Conservation (phyloP, 2,797 vertebrate genomes). For the Periparus ater region DNA sequence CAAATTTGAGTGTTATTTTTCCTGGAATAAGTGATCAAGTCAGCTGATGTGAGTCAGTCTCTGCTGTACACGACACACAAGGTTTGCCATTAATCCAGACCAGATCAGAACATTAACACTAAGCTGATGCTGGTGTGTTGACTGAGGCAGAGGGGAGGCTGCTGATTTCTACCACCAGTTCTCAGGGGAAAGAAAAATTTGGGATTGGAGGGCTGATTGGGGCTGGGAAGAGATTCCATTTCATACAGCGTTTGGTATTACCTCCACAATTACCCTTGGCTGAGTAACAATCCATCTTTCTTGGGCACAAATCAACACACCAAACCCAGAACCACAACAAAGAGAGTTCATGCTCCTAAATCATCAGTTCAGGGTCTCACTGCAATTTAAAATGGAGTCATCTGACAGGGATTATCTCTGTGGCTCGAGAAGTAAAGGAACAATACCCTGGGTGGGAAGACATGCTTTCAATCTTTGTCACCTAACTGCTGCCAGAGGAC, state of each 20-base stretch:
- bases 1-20: not conserved
- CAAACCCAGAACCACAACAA: not conserved
- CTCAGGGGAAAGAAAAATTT: not conserved
- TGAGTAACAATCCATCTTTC: not conserved
- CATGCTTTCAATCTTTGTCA: not conserved
- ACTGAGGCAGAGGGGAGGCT: not conserved
- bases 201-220: not conserved
- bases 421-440: not conserved
- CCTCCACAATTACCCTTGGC: not conserved
- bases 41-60: slow-evolving; percentile 1
- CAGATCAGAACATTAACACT: not conserved
- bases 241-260: not conserved
- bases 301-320: not conserved
- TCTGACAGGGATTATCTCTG: not conserved
- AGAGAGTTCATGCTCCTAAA: not conserved
- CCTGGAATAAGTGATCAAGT: not conserved
- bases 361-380: not conserved
- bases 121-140: not conserved
- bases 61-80: not conserved
- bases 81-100: not conserved
- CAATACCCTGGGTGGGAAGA: not conserved
- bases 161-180: not conserved
- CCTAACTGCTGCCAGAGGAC: not conserved
- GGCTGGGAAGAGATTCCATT: not conserved
- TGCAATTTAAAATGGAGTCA: not conserved